phyloP scores from a whole-genome alignment of 1,140 invertebrate genomes.

The Drosophila nigrodunni region DNA sequence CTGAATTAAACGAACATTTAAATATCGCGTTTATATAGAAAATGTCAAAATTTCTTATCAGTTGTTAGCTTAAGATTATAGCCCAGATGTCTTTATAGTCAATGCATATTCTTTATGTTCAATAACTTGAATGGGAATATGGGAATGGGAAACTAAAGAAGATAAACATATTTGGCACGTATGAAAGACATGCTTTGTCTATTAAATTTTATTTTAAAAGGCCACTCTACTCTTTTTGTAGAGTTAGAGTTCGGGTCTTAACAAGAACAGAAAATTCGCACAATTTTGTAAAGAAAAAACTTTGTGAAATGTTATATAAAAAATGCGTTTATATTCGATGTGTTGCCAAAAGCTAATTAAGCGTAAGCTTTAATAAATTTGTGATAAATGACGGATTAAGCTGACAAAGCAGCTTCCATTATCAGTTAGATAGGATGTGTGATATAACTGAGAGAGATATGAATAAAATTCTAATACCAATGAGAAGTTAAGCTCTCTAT shows the following conservation, averaged over 20 bases:
- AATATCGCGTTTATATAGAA: neutral
- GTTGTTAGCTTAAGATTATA: neutral
- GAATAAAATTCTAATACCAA: constrained; percentile 12
- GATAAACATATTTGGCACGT: too few species aligned
- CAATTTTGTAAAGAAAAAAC: neutral
- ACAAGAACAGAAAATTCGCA: neutral
- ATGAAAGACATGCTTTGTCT: too few species aligned
- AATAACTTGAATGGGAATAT: too few species aligned
- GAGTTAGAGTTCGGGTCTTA: too few species aligned
- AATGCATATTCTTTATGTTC: too few species aligned
- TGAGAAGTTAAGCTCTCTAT: constrained; percentile 18
- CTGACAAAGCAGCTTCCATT: constrained; percentile 4
- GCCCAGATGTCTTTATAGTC: too few species aligned
- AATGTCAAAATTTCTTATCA: neutral
- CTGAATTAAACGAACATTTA: neutral
- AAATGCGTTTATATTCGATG: neutral
- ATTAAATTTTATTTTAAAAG: too few species aligned
- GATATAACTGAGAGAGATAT: constrained; percentile 5
- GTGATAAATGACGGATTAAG: constrained; percentile 15
- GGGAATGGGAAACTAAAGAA: too few species aligned
- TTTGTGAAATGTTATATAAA: too few species aligned
- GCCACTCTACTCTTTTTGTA: too few species aligned
- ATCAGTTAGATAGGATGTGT: neutral
- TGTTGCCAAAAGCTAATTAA: constrained; percentile 3
- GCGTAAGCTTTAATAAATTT: neutral